Evolutionary conservation across 2,888 invertebrate genomes (phyloP), one percentile per base, ranked within the genome.

Genomic region (Apomyelois bistriatella): DNA sequence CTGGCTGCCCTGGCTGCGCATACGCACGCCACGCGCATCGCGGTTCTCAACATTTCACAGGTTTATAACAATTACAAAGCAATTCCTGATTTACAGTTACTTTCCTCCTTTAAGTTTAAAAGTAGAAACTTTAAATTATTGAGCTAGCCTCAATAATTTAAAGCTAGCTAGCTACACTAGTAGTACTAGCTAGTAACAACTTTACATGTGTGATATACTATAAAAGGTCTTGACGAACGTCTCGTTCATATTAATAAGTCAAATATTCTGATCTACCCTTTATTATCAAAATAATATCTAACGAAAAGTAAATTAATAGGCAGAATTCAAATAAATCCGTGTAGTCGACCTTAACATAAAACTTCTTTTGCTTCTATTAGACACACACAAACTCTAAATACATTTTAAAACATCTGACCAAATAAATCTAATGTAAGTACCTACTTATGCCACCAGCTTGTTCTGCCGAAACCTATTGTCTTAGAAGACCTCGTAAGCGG

Each of bases 381-480:
- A 22, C 3, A 22, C 22, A 5, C 32, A 16, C 59, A 64, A 68
- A 68, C 69, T 65, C n/a, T n/a, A n/a, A 65, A 68, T 72, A 72
- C 76, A 79, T 77, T 76, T 75, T 58, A 65, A 70, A 72, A 76
- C 89, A 88, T 62, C 85, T 88, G 88, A 76, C 76, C 72, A 85
- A 87, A 88, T 82, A 87, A 88, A 88, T 88, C 88, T 78, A 81
- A 67, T 68, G 61, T 61, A 32, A 9, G 32, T 66, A 22, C 3
- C n/a, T 22, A 22, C 22, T 5, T n/a, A 61, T 71, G 66, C 70
- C 68, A 62, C 61, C 63, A 7, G 57, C 58, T 65, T 58, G 61
- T 57, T 64, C 57, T 60, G 60, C 65, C 51, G 59, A 40, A 69
- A 66, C 63, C 68, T 66, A 71, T 74, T 74, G 74, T 74, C 48